A percentile compares a stretch with the other conserved stretches of the same genome.
Conservation (phyloP, 2,888 invertebrate species). For the Lypha dubia region DNA sequence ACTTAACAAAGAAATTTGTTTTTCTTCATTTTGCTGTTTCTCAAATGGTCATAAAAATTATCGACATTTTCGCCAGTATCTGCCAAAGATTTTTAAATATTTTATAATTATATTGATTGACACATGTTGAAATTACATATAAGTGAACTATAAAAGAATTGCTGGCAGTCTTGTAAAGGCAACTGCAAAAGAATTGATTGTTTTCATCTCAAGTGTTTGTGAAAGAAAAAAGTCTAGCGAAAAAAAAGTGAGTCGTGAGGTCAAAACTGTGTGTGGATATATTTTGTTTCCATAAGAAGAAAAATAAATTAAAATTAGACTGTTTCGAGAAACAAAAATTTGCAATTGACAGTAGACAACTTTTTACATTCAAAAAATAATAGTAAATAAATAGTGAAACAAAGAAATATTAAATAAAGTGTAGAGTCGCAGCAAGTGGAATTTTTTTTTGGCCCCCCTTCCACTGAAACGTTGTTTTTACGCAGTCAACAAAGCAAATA, state of each 20-base stretch:
- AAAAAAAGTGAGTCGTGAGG: conserved; percentile 28
- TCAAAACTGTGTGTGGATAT: conserved; percentile 30
- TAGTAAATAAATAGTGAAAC: background rate
- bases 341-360: background rate
- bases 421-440: conserved; percentile 48
- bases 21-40: conserved; percentile 55
- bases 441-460: conserved; percentile 2
- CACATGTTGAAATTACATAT: conserved; percentile 26
- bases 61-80: conserved; percentile 57
- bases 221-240: conserved; percentile 49
- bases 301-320: conserved; percentile 5
- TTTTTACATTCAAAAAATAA: background rate
- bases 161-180: background rate
- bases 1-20: conserved; percentile 70
- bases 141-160: background rate
- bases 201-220: conserved; percentile 39
- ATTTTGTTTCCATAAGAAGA: conserved; percentile 4
- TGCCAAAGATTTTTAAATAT: conserved; percentile 45
- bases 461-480: conserved; percentile 30
- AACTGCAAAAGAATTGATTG: conserved; percentile 46
- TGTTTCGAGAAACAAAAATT: conserved; percentile 12
- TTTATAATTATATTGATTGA: conserved; percentile 35
- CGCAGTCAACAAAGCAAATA: conserved; percentile 37
- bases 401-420: conserved; percentile 23
- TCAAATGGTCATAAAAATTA: conserved; percentile 59